phyloP scores from a whole-genome alignment of 2,888 invertebrate genomes.

The Drosophila birchii region DNA sequence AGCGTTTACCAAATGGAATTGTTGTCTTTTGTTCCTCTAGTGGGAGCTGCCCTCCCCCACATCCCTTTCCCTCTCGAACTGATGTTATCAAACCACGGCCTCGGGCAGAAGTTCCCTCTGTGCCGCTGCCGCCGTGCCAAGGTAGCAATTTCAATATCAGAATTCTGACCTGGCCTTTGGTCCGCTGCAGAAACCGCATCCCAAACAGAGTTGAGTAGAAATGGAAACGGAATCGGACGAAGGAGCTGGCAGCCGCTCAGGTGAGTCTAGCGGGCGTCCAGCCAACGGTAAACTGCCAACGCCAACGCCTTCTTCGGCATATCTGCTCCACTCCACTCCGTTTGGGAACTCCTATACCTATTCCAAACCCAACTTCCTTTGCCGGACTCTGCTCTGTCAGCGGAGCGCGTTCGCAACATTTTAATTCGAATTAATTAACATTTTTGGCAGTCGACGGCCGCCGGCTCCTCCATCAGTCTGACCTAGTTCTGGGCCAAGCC shows the following conservation, averaged over 20 bases:
- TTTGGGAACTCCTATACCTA: conserved; percentile 23
- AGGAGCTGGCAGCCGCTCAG: conserved; percentile 51
- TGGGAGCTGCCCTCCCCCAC: conserved; percentile 54
- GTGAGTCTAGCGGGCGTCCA: conserved; percentile 54
- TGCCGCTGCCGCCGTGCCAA: conserved; percentile 58
- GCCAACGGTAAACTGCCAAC: conserved; percentile 71
- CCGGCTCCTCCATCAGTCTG: conserved; percentile 42
- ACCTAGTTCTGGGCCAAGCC: conserved; percentile 56
- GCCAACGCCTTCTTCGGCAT: conserved; percentile 76
- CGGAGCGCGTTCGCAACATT: conserved; percentile 58
- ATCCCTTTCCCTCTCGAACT: conserved; percentile 39
- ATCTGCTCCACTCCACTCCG: conserved; percentile 48
- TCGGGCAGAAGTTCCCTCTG: conserved; percentile 70
- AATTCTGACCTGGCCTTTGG: conserved; percentile 75
- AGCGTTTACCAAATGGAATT: conserved; percentile 78
- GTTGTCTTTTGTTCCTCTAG: conserved; percentile 71
- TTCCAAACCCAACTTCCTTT: conserved; percentile 32
- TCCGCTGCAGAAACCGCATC: conserved; percentile 56
- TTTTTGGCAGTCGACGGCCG: conserved; percentile 44
- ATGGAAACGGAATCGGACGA: conserved; percentile 21
- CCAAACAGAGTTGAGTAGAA: conserved; percentile 11
- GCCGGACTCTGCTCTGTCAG: conserved; percentile 45
- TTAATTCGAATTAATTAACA: conserved; percentile 78
- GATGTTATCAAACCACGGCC: conserved; percentile 71
- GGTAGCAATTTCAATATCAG: conserved; percentile 80